Evolutionary conservation across 2,888 invertebrate genomes (phyloP).

Genomic region (Yponomeuta malinellus): DNA sequence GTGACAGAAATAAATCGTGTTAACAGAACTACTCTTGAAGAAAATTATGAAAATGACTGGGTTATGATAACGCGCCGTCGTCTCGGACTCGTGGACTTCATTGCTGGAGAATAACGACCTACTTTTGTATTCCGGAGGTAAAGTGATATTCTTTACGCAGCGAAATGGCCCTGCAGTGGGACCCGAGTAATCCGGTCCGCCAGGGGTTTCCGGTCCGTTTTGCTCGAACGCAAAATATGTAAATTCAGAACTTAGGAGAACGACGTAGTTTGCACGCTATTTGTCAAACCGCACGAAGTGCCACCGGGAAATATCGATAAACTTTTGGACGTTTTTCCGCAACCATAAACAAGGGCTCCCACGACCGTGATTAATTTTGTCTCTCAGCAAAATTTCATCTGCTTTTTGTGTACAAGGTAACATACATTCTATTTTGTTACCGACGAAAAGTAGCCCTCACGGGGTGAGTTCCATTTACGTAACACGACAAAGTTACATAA

Average conservation of each 20-base stretch:
- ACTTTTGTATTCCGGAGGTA: constrained; percentile 18
- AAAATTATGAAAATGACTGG: constrained; percentile 9
- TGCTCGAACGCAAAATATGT: constrained; percentile 19
- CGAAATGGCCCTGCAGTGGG: constrained; percentile 10
- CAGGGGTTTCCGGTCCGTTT: constrained; percentile 17
- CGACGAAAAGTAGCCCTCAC: neutral
- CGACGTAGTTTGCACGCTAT: constrained; percentile 23
- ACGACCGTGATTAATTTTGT: constrained; percentile 20
- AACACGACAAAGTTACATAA: constrained; percentile 1
- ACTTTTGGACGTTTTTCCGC: constrained; percentile 24
- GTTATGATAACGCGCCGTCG: constrained; percentile 1
- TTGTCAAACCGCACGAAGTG: constrained; percentile 22
- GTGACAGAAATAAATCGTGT: neutral
- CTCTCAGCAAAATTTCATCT: neutral
- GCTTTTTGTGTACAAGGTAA: neutral
- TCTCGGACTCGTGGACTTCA: constrained; percentile 8
- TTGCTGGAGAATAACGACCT: constrained; percentile 13
- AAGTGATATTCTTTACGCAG: constrained; percentile 14
- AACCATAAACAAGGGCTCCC: constrained; percentile 21
- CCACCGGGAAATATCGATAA: constrained; percentile 22
- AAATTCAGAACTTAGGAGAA: constrained; percentile 22
- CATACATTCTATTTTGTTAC: neutral
- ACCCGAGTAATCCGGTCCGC: constrained; percentile 16
- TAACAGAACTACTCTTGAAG: neutral
- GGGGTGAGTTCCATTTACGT: constrained; percentile 5